Evolutionary conservation across 2,113 vertebrate genomes (phyloP).

Genomic region (Xerus inauris): DNA sequence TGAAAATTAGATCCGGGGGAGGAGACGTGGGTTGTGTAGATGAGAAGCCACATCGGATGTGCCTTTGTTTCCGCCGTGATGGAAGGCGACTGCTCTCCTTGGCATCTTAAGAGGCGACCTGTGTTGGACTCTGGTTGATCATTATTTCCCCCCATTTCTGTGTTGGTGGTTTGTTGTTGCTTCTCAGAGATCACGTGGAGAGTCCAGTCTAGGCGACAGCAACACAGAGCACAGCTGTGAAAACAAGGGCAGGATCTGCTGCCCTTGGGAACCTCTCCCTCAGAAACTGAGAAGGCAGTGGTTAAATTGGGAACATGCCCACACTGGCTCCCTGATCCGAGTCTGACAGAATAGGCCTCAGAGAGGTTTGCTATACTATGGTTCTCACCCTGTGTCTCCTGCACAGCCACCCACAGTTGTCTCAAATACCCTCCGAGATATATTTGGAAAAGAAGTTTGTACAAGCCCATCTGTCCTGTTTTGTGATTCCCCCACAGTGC

Average conservation of each 20-base stretch:
- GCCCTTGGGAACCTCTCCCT: not conserved
- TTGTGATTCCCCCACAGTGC: not conserved
- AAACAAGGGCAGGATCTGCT: not conserved
- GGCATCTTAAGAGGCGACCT: slow-evolving; percentile 16
- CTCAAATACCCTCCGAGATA: slow-evolving; percentile 58
- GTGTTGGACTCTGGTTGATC: slow-evolving; percentile 25
- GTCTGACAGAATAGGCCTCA: slow-evolving; percentile 20
- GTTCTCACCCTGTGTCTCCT: not conserved
- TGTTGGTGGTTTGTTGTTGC: not conserved
- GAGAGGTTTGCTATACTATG: slow-evolving; percentile 14
- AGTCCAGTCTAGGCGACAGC: not conserved
- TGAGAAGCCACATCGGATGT: not conserved
- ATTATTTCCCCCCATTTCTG: slow-evolving; percentile 1
- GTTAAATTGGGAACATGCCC: slow-evolving; percentile 37
- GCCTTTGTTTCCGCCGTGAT: not conserved
- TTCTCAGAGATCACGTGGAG: not conserved
- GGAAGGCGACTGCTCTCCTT: not conserved
- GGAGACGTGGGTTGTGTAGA: not conserved
- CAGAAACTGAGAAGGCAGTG: not conserved
- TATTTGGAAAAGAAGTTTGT: slow-evolving; percentile 64
- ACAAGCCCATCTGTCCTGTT: slow-evolving; percentile 8
- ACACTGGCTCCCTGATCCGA: not conserved
- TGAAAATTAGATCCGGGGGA: not conserved
- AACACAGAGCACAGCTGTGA: not conserved
- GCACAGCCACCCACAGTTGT: slow-evolving; percentile 50